phyloP scores from a whole-genome alignment of 2,888 invertebrate species.

The Trissolcus brochymenae region DNA sequence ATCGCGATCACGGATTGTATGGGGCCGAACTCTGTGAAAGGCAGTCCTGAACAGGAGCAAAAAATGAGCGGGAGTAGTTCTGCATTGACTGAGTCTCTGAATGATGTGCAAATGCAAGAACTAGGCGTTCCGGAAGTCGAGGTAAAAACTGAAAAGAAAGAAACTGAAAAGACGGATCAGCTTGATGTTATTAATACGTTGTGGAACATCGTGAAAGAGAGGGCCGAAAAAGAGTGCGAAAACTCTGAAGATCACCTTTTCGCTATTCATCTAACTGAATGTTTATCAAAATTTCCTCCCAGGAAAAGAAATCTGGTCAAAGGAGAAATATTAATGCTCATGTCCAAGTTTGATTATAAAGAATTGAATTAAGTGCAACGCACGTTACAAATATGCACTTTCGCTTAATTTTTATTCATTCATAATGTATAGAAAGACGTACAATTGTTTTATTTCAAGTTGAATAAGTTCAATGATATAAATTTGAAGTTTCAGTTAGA shows the following conservation, averaged over 20 bases:
- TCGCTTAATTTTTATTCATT: background rate
- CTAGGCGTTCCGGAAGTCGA: too few relatives aligned
- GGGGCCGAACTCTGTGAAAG: too few relatives aligned
- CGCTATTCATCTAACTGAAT: conserved; percentile 29
- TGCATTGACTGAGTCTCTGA: background rate
- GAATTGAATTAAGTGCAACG: conserved; percentile 4
- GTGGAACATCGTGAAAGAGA: conserved; percentile 23
- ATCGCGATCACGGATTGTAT: background rate
- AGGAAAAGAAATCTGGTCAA: conserved; percentile 37
- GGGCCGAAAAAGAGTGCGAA: background rate
- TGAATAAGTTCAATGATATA: too few relatives aligned
- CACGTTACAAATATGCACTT: too few relatives aligned
- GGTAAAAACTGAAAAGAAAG: background rate
- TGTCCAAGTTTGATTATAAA: conserved; percentile 35
- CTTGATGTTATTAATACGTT: conserved; percentile 3
- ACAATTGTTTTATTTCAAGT: too few relatives aligned
- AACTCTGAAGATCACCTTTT: conserved; percentile 30
- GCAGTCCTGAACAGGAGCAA: background rate
- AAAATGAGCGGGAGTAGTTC: background rate
- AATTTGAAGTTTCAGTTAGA: too few relatives aligned
- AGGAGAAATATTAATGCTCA: conserved; percentile 38
- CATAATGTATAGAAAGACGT: too few relatives aligned
- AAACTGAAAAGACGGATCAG: conserved; percentile 5
- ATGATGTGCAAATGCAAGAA: background rate
- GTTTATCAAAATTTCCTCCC: conserved; percentile 39